These are phyloP conservation scores for Pteropus alecto DNA, from an alignment of 2,113 vertebrate species.

Conservation along the genomic window DNA sequence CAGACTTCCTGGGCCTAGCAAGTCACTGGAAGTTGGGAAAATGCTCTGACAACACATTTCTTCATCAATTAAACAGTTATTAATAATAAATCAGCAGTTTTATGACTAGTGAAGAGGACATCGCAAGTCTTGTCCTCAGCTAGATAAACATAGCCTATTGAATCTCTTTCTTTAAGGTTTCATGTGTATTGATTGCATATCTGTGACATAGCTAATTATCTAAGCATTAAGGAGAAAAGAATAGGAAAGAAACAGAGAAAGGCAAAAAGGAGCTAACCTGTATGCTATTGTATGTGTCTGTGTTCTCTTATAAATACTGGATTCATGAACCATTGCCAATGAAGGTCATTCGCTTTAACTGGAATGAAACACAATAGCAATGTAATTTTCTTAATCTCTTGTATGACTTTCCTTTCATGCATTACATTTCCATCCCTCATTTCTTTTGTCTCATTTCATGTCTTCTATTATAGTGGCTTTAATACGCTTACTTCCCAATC, in stretches of 20 bases:
- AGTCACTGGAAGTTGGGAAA: not conserved
- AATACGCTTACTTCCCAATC: conserved; percentile 69
- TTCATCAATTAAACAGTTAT: not conserved
- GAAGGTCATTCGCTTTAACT: conserved; percentile 55
- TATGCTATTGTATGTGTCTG: not conserved
- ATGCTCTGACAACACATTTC: not conserved
- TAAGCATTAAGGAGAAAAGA: not conserved
- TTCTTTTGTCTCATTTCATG: conserved; percentile 76
- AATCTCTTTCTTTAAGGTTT: not conserved
- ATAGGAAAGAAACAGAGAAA: not conserved
- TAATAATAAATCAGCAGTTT: not conserved
- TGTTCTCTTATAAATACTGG: conserved; percentile 45
- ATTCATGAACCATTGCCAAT: conserved; percentile 66
- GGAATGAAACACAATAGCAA: conserved; percentile 63
- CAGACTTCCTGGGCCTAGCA: not conserved
- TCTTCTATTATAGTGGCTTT: conserved; percentile 61
- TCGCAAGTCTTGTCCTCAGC: not conserved
- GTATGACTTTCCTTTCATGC: conserved; percentile 44
- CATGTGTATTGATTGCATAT: not conserved
- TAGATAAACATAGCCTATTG: not conserved
- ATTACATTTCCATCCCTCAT: conserved; percentile 68
- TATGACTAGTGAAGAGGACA: not conserved
- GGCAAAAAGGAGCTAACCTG: not conserved
- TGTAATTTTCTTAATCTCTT: conserved; percentile 69
- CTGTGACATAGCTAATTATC: conserved; percentile 12